A percentile compares a stretch with the other conserved stretches of the same genome.
phyloP scores from a whole-genome alignment of 2,888 invertebrate genomes.

The Ophion obscuratus region DNA sequence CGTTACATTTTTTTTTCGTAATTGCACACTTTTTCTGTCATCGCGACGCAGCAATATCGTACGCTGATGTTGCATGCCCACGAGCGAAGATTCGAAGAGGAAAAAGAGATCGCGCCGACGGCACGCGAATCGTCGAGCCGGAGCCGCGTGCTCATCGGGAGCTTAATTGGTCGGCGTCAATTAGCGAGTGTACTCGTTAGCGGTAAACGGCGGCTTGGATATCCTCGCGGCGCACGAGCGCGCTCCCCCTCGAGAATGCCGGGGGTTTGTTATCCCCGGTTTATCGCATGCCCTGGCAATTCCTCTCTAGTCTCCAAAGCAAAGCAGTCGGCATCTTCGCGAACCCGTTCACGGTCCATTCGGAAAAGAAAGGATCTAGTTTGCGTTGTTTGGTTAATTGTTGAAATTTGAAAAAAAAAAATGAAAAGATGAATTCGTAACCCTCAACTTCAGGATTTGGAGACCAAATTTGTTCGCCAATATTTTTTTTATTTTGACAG shows the following conservation, averaged over 20 bases:
- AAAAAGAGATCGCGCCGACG: constrained; percentile 40
- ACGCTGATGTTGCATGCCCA: constrained; percentile 2
- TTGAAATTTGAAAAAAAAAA: too few species aligned
- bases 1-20: background rate
- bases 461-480: too few species aligned
- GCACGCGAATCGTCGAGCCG: constrained; percentile 68
- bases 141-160: constrained; percentile 55
- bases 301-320: background rate
- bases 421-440: too few species aligned
- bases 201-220: constrained; percentile 72
- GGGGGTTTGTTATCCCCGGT: constrained; percentile 47
- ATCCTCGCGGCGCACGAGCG: constrained; percentile 31
- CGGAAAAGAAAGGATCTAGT: background rate
- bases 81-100: background rate
- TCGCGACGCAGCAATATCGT: background rate
- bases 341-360: background rate
- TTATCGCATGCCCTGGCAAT: constrained; percentile 28
- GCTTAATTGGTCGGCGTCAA: constrained; percentile 76
- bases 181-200: constrained; percentile 76
- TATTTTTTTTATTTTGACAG: too few species aligned
- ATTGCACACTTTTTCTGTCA: background rate
- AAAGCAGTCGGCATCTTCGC: background rate
- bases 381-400: background rate
- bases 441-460: too few species aligned
- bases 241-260: constrained; percentile 46